Base-by-base conservation (phyloP, 2,113 vertebrate species). In the Ginglymostoma cirratum region DNA sequence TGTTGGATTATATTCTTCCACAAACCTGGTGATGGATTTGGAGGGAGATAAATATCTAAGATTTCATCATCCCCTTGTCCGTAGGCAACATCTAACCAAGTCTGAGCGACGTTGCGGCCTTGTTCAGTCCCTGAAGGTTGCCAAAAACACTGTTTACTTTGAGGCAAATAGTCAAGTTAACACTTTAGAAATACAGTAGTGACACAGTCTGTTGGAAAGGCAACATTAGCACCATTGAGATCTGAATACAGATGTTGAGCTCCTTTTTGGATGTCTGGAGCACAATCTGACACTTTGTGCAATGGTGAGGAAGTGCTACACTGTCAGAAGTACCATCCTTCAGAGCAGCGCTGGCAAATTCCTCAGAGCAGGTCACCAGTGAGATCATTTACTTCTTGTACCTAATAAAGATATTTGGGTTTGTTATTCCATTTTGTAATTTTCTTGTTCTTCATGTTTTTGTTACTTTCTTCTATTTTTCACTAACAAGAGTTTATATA, bases 31-130 rank as follows among this genome's bases (percentile, higher is more conserved):
- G 97, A 96, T 6, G 87, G 96, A 3, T 96, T 97, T 10, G 95
- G 89, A 0, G 99, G 99, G 2, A 99, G 96, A 96, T 99, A 99
- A 30, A 99, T 97, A 67, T 99, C 99, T 96, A 99, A 96, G 78
- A 97, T 98, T 96, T 99, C 99, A 42, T 97, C 96, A 0, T 98
- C 97, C 0, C 97, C 96, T 0, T 96, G 96, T 5, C 99, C 99
- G 0, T 99, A 99, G 0, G 98, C 98, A 14, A 99, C 97, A 0
- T 98, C 96, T 96, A 99, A 97, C 55, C 97, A 94, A 2, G 96
- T 98, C 70, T 96, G 97, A 69, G 96, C 86, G 24, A 97, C 38
- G 38, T 96, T 96, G 30, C 97, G 98, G 34, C 98, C 98, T 1
- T 78, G 97, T 38, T 95, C 96, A 0, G 99, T 99, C 72, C 98